Conservation (phyloP, 2,113 vertebrate species). For the Protobothrops mucrosquamatus region DNA sequence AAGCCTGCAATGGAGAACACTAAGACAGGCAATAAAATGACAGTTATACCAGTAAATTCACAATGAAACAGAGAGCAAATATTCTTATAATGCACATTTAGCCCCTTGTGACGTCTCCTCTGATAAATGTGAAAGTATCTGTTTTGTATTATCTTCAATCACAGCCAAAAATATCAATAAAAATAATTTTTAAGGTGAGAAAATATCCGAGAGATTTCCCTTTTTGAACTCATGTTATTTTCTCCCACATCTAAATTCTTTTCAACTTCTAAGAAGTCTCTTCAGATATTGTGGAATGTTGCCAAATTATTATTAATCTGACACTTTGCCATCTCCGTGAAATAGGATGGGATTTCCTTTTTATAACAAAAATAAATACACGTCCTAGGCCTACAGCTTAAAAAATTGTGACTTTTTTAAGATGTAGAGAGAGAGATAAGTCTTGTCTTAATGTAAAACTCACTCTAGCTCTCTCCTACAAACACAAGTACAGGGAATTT, state of each 20-base stretch:
- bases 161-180: slow-evolving; percentile 19
- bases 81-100: background rate
- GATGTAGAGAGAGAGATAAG: background rate
- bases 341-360: slow-evolving; percentile 48
- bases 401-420: background rate
- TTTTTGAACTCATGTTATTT: slow-evolving; percentile 66
- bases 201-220: slow-evolving; percentile 54
- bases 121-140: slow-evolving; percentile 24
- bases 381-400: slow-evolving; percentile 5
- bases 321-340: slow-evolving; percentile 66
- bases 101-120: background rate
- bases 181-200: slow-evolving; percentile 29
- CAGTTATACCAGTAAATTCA: background rate
- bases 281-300: slow-evolving; percentile 53
- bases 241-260: slow-evolving; percentile 63
- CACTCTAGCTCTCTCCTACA: background rate
- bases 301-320: slow-evolving; percentile 68
- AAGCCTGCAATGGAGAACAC: background rate
- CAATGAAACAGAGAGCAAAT: background rate
- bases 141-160: background rate
- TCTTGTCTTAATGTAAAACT: background rate
- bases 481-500: background rate
- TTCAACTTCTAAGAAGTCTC: slow-evolving; percentile 70
- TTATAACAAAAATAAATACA: slow-evolving; percentile 38
- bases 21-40: background rate